Evolutionary conservation across 1,140 invertebrate genomes (phyloP).

Genomic region (Globodera rostochiensis): DNA sequence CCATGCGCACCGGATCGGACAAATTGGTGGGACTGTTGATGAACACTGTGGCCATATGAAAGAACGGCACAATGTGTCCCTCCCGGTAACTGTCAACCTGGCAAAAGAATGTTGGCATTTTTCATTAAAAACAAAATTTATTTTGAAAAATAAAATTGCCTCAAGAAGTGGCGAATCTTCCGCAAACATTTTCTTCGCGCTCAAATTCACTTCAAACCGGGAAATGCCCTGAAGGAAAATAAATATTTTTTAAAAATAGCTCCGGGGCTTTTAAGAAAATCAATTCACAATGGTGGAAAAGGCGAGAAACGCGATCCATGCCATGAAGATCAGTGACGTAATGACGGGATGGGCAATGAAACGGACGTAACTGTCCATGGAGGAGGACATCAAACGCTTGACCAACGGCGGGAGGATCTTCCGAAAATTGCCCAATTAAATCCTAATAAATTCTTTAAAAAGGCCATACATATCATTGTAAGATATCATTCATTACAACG

Average conservation of each 20-base stretch:
- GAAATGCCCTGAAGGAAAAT: constrained; percentile 57
- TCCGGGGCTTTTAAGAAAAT: neutral
- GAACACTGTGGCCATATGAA: constrained; percentile 56
- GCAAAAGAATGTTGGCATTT: constrained; percentile 2
- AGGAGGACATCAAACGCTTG: constrained; percentile 5
- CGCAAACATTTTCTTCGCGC: constrained; percentile 61
- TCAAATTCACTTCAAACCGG: constrained; percentile 59
- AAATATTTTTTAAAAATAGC: neutral
- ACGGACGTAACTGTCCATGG: constrained; percentile 30
- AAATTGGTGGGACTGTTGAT: constrained; percentile 61
- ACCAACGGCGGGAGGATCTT: neutral
- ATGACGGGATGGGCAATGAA: constrained; percentile 42
- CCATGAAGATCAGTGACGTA: constrained; percentile 26
- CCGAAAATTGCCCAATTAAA: no score
- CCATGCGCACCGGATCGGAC: constrained; percentile 53
- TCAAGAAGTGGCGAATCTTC: constrained; percentile 61
- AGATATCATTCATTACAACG: no score
- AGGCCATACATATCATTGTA: no score
- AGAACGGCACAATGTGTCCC: neutral
- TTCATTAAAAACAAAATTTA: neutral
- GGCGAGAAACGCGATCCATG: constrained; percentile 43
- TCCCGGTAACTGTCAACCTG: neutral
- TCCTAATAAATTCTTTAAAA: no score
- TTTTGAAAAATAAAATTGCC: constrained; percentile 6
- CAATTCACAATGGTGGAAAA: constrained; percentile 43